Base-by-base conservation (phyloP, 2,113 vertebrate genomes). In the Hirundichthys speculiger region DNA sequence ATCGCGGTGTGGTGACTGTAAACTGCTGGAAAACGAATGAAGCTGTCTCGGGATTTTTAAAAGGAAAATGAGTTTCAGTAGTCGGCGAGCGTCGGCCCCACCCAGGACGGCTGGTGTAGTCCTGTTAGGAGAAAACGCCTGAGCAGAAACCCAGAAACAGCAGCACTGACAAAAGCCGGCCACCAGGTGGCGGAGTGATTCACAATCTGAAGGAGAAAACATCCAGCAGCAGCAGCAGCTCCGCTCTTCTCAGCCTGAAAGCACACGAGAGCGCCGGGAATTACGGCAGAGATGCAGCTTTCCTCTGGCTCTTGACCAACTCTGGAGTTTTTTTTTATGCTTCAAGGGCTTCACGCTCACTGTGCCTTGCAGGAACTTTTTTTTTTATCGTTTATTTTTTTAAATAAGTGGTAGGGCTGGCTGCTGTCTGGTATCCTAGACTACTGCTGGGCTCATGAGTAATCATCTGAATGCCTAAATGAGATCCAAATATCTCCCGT, bases 171-270 rank as follows among this genome's bases (percentile, higher is more conserved):
- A 1, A 40, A 46, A 21, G 43, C 15, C 65, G 0, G 63, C 90
- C 92, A 93, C 87, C 91, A 93, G 92, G 84, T 85, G 90, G 88
- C 64, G 80, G 87, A 89, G 75, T 81, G 71, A 80, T 14, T 84
- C 86, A 63, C 76, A 62, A n/a, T 11, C 66, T 64, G 64, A 70
- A 18, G 64, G 58, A 21, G 53, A 41, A 25, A 15, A 50, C 58
- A 48, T 66, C 66, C 51, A 34, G 6, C 51, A 39, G 51, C 10
- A 39, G 51, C 10, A 18, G 60, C 68, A 78, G 51, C 22, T 14
- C 14, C 54, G 22, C 50, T 65, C 56, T 60, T 45, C 63, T 64
- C 39, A 4, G 41, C 16, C 64, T 53, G 55, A 43, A 19, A 56
- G 30, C 56, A 48, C 45, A 49, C 56, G 46, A 42, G 39, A 12